Percentiles rank a stretch among this genome's conserved stretches.
These are phyloP conservation scores for Xerus rutilus DNA, from an alignment of 2,797 vertebrate species.

Conservation along the genomic window DNA sequence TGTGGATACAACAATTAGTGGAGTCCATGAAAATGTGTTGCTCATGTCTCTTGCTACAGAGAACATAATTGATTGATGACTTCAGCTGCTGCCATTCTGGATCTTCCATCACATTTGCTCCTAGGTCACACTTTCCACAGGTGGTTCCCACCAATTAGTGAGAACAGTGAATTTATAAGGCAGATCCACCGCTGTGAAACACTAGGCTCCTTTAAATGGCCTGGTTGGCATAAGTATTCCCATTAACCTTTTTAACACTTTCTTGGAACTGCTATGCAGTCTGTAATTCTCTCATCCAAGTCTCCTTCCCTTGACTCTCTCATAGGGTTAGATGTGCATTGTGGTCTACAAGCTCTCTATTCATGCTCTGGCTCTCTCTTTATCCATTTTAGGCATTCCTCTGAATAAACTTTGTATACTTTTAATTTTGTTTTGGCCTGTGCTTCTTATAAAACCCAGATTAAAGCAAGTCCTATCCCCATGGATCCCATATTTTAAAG, in stretches of 20 bases:
- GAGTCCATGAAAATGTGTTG: neutral
- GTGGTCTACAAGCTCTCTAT: neutral
- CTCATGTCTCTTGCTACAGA: neutral
- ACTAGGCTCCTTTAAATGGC: neutral
- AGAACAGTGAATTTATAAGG: neutral
- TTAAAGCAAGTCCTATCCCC: neutral
- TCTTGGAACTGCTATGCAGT: neutral
- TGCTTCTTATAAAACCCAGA: neutral
- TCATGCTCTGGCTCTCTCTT: neutral
- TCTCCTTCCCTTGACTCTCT: neutral
- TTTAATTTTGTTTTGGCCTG: neutral
- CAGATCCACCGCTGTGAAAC: neutral
- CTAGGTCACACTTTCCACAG: neutral
- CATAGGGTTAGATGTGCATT: neutral
- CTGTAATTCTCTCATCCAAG: neutral
- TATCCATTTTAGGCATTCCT: neutral
- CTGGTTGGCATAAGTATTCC: neutral
- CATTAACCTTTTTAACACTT: neutral
- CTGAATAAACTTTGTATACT: neutral
- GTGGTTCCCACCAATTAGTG: neutral
- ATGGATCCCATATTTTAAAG: neutral
- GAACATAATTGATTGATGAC: neutral
- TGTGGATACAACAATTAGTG: neutral
- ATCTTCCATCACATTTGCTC: neutral
- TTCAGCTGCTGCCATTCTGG: neutral